A percentile compares a stretch with the other conserved stretches of the same genome.
phyloP scores from a whole-genome alignment of 1,140 invertebrate species.

The Drosophila lacertosa region DNA sequence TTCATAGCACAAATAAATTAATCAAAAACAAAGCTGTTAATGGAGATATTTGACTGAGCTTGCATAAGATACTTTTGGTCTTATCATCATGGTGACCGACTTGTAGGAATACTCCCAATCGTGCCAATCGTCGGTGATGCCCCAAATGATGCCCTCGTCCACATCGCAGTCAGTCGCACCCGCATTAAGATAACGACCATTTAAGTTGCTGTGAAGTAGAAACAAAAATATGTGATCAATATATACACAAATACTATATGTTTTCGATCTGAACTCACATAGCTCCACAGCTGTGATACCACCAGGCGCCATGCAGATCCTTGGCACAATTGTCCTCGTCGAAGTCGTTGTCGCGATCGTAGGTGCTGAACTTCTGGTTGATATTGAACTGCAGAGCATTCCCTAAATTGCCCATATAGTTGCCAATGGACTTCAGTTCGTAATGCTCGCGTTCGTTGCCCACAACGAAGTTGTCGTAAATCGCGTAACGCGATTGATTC shows the following conservation, averaged over 20 bases:
- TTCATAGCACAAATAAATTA: no score
- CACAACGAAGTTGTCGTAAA: not conserved
- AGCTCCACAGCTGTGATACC: constrained; percentile 4
- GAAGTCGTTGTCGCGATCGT: constrained; percentile 4
- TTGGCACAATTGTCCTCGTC: constrained; percentile 12
- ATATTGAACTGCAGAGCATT: not conserved
- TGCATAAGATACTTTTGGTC: not conserved
- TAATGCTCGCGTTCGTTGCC: not conserved
- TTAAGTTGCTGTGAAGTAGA: constrained; percentile 1
- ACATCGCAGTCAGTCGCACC: not conserved
- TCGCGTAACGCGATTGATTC: constrained; percentile 2
- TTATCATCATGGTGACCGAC: constrained; percentile 6
- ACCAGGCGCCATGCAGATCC: constrained; percentile 4
- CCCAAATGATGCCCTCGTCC: constrained; percentile 1
- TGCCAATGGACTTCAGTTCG: constrained; percentile 3
- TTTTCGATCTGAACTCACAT: not conserved
- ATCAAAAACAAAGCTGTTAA: no score
- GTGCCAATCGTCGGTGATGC: not conserved
- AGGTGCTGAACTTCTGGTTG: constrained; percentile 10
- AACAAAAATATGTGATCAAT: not conserved
- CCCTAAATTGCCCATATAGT: constrained; percentile 2
- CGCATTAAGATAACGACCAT: not conserved
- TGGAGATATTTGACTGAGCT: no score
- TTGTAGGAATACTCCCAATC: constrained; percentile 12
- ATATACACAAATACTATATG: not conserved